Base-by-base conservation (phyloP, 2,888 invertebrate species). In the Halocaridina rubra region DNA sequence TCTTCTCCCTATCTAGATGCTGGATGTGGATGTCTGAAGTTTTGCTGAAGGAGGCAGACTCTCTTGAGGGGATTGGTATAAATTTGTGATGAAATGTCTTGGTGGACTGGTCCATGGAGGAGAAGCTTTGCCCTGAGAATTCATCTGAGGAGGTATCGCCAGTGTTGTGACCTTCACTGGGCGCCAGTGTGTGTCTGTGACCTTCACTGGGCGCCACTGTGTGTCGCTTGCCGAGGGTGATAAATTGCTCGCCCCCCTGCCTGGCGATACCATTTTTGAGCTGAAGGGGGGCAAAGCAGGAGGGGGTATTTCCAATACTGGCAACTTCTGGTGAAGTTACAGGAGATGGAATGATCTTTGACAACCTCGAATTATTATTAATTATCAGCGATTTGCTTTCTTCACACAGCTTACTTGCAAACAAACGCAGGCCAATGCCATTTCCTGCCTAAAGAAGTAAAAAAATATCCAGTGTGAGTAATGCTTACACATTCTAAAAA, bases 261-360 rank as follows among this genome's bases (percentile, higher is more conserved):
- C 82, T 76, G 81, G 81, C 81, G 61, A 82, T 64, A 82, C 82
- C 82, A 77, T 53, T 71, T 71, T 82, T 67, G 77, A 82, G 82
- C 27, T 71, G 82, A 72, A 72, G 82, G 71, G 82, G 77, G 82
- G 81, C 81, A 76, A 53, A 69, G 33, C 81, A 76, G 81, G 81
- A 81, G 81, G 76, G 81, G 81, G 33, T 81, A 76, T 32, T 81
- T 64, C 76, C 72, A 16, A 32, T 32, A 69, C 57, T 39, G 13
- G 74, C 39, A 32, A 33, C 72, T 46, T 69, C 82, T 32, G 61
- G 24, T 13, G 22, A 32, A 10, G 64, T 53, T 57, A 32, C 59
- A 29, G 32, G 10, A n/a, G 19, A 2, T 4, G 22, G 30, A 53
- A 57, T 53, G 29, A 24, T 32, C 10, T 32, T 30, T 30, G 24